phyloP scores from a whole-genome alignment of 1,140 invertebrate genomes.

The Lamellibrachia luymesi region DNA sequence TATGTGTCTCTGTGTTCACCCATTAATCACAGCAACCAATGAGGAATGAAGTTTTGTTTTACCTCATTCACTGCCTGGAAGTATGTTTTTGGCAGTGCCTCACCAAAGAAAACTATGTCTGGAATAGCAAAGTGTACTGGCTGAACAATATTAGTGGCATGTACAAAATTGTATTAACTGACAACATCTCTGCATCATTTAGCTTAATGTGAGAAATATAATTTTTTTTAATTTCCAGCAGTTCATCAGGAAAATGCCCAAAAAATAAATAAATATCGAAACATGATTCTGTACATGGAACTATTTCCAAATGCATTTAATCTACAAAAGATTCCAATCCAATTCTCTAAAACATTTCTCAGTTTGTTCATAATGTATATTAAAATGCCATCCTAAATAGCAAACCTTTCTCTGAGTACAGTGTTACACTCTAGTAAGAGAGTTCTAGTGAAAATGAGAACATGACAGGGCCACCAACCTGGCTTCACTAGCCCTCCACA shows the following conservation, averaged over 20 bases:
- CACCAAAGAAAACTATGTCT: conserved; percentile 94
- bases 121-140: conserved; percentile 27
- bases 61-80: conserved; percentile 55
- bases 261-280: too few relatives aligned
- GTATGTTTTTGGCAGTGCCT: conserved; percentile 78
- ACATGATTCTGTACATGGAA: not conserved
- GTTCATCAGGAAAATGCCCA: too few relatives aligned
- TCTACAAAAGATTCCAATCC: not conserved
- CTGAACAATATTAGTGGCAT: not conserved
- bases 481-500: conserved; percentile 82
- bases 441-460: not conserved
- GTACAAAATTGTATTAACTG: not conserved
- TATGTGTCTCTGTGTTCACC: too few relatives aligned
- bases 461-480: conserved; percentile 39
- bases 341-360: not conserved
- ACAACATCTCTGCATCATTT: not conserved
- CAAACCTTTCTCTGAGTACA: conserved; percentile 11
- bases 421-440: too few relatives aligned
- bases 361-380: not conserved
- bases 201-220: not conserved
- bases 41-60: conserved; percentile 10
- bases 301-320: not conserved
- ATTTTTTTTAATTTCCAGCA: not conserved
- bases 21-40: not conserved
- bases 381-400: conserved; percentile 9